Evolutionary conservation across 2,113 vertebrate species (phyloP), one percentile per base, ranked within the genome.

Genomic region (Andinoacara biseriatus): DNA sequence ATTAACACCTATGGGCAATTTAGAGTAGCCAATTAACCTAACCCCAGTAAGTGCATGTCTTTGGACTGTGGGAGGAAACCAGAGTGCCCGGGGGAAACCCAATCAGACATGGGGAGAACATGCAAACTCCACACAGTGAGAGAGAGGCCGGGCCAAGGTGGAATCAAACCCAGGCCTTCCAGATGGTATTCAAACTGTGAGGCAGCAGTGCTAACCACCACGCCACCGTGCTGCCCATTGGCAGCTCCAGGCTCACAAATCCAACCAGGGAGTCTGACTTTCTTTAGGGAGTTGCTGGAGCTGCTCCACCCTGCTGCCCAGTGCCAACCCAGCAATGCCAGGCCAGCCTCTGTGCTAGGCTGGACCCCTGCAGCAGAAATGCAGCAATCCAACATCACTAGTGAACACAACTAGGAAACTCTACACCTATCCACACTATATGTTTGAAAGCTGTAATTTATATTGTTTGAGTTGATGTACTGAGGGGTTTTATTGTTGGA

Each of bases 241-340:
- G 38, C 74, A 2, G 74, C 52, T 78, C 43, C 57, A 10, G 62
- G 24, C 67, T 13, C 57, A 81, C 65, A 82, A 87, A 76, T 75
- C 43, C 49, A 58, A 80, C 74, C 76, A 67, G 63, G 56, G 83
- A 74, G 83, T 91, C 87, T 81, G 83, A 90, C 84, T 84, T 76
- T 89, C 85, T 7, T 69, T 74, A 78, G 82, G 88, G 78, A 89
- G 76, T 46, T 63, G 81, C 87, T 65, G 57, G 82, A 91, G 59
- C 54, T 22, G 59, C 87, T 89, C 82, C 78, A 80, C 81, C 86
- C 86, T 87, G 52, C 78, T 83, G 83, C 58, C 31, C 74, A 26
- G 22, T 74, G 84, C 82, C 90, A 86, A 79, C 75, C n/a, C 10
- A 76, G 77, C 60, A 57, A 31, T 18, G 26, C n/a, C 46, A 62